phyloP scores from a whole-genome alignment of 2,797 vertebrate species.

The Sandelia bainsii region DNA sequence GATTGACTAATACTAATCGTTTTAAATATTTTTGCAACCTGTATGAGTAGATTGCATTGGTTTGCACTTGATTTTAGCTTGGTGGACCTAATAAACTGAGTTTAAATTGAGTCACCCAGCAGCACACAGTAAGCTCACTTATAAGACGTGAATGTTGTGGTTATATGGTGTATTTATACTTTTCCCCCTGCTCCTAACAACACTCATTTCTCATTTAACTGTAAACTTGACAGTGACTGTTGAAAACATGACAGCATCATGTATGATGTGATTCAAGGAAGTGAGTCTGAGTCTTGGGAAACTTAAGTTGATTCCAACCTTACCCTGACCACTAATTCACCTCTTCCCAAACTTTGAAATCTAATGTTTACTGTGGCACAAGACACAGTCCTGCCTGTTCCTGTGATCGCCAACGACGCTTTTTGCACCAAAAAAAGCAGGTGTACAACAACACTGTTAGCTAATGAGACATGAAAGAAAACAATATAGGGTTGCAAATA shows the following conservation, averaged over 20 bases:
- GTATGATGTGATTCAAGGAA: not conserved
- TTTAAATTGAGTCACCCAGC: not conserved
- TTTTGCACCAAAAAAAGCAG: too few species aligned
- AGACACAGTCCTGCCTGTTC: not conserved
- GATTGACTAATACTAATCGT: too few species aligned
- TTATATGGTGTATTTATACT: not conserved
- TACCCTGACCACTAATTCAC: not conserved
- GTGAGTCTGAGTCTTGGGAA: too few species aligned
- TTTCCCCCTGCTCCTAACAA: not conserved
- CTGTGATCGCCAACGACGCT: not conserved
- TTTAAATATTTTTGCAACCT: too few species aligned
- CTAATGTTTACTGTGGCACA: not conserved
- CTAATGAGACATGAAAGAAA: too few species aligned
- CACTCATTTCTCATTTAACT: not conserved
- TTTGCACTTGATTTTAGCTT: too few species aligned
- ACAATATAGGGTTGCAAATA: too few species aligned
- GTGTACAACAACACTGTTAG: too few species aligned
- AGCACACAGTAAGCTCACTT: constrained; percentile 1
- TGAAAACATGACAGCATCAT: not conserved
- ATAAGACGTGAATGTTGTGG: not conserved
- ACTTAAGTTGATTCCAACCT: not conserved
- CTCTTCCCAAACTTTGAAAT: not conserved
- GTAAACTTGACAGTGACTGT: not conserved
- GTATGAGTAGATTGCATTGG: too few species aligned
- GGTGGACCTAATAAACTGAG: not conserved